A percentile compares a stretch with the other conserved stretches of the same genome.
Conservation (phyloP, 2,797 vertebrate species). For the Diplodus puntazzo region DNA sequence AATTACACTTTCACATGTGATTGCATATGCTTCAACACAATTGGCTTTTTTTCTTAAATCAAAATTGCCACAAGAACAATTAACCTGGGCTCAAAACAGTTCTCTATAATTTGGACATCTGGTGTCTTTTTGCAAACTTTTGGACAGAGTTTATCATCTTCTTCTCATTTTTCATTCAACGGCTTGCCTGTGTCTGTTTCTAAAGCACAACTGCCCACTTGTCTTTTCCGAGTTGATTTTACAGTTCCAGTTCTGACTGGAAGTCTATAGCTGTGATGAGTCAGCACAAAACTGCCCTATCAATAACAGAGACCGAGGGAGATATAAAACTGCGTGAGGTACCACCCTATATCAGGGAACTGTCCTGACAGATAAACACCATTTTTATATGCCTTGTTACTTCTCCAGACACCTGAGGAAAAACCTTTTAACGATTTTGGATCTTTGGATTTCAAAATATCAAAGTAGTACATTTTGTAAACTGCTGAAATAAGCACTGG, state of each 20-base stretch:
- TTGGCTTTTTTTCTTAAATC: too few relatives aligned
- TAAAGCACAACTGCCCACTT: neutral
- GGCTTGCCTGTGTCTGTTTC: neutral
- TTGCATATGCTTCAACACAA: too few relatives aligned
- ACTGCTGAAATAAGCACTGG: neutral
- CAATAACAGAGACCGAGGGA: slow-evolving; percentile 29
- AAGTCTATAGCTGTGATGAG: slow-evolving; percentile 24
- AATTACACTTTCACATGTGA: too few relatives aligned
- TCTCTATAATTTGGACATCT: neutral
- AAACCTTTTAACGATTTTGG: neutral
- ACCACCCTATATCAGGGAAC: neutral
- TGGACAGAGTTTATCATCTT: neutral
- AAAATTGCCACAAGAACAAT: neutral
- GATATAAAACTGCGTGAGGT: slow-evolving; percentile 18
- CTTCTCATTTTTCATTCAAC: neutral
- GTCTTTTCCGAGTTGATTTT: slow-evolving; percentile 38
- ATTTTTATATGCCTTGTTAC: neutral
- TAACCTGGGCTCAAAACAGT: slow-evolving; percentile 4
- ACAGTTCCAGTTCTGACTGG: slow-evolving; percentile 18
- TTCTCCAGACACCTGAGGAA: neutral
- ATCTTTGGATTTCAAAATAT: neutral
- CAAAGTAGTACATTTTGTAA: neutral
- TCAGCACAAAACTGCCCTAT: slow-evolving; percentile 33
- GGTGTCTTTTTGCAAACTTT: slow-evolving; percentile 2
- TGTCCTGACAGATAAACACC: neutral